Evolutionary conservation across 2,797 vertebrate species (phyloP).

Genomic region (Yasuhikotakia modesta): DNA sequence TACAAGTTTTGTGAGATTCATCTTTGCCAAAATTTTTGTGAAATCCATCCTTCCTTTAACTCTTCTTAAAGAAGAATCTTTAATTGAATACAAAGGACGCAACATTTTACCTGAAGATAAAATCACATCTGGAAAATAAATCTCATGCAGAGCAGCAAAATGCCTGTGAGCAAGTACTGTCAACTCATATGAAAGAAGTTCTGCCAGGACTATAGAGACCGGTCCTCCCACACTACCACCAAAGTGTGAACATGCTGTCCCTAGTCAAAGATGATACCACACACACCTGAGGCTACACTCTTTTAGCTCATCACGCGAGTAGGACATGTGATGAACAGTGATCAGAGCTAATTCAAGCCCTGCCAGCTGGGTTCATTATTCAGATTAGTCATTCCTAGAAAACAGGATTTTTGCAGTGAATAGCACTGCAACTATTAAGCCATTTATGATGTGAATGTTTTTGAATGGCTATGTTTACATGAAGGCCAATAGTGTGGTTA

Average conservation of each 20-base stretch:
- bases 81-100: not conserved
- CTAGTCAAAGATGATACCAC: conserved; percentile 11
- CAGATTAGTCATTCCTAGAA: conserved; percentile 1
- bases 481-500: not conserved
- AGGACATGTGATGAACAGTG: conserved; percentile 11
- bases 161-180: conserved; percentile 16
- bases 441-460: conserved; percentile 4
- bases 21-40: too few relatives aligned
- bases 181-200: not conserved
- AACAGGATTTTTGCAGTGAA: not conserved
- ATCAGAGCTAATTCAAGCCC: not conserved
- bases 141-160: not conserved
- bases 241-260: conserved; percentile 40
- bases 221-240: conserved; percentile 34
- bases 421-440: conserved; percentile 14
- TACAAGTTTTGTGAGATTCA: not conserved
- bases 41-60: too few relatives aligned
- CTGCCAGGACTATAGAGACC: conserved; percentile 3
- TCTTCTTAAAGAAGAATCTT: not conserved
- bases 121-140: conserved; percentile 25
- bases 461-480: not conserved
- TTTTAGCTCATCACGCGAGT: conserved; percentile 22
- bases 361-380: conserved; percentile 32
- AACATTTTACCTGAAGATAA: conserved; percentile 1
- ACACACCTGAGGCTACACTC: conserved; percentile 35